These are phyloP conservation scores for Alviniconcha strummeri DNA, from an alignment of 2,888 invertebrate species.

Conservation along the genomic window DNA sequence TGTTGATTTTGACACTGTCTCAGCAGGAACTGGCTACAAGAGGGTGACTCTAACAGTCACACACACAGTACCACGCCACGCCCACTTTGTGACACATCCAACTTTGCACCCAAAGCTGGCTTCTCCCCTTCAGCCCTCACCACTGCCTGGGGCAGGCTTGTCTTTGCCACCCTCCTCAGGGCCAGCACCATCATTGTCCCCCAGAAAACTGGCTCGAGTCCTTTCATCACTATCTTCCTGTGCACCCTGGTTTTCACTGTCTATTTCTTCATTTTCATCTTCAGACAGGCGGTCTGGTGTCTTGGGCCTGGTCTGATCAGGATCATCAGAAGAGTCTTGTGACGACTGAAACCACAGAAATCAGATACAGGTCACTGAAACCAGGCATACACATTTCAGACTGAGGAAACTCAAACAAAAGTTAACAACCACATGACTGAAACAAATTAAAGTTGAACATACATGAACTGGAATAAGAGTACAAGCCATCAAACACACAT, in stretches of 20 bases:
- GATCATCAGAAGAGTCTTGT: constrained; percentile 15
- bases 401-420: no score
- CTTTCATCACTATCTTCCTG: constrained; percentile 6
- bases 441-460: no score
- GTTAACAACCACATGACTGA: no score
- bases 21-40: no score
- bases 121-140: constrained; percentile 5
- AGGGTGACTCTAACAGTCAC: no score
- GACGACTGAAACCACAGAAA: constrained; percentile 5
- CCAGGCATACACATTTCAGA: no score
- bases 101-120: no score
- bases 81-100: no score
- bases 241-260: background rate
- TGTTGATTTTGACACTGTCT: background rate
- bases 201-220: background rate
- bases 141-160: background rate
- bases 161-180: constrained; percentile 1
- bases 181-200: background rate
- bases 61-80: no score
- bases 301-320: constrained; percentile 24
- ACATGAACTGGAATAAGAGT: no score
- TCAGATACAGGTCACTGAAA: no score
- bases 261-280: constrained; percentile 23
- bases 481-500: no score
- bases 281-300: constrained; percentile 23